Conservation (phyloP, 1,140 invertebrate species). For the Meteorus sp. region DNA sequence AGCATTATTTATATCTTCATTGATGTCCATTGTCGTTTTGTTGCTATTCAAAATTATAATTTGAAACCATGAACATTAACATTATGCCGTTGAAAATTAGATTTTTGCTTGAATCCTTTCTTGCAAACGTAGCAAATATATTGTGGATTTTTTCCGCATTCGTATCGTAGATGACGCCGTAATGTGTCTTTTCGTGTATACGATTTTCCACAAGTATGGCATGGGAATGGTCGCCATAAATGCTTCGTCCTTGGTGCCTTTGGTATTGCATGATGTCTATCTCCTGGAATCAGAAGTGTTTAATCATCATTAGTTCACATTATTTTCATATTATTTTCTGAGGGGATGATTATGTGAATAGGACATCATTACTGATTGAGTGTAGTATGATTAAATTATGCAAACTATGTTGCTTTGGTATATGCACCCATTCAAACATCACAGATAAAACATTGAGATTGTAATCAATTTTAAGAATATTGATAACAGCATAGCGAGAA, state of each 20-base stretch:
- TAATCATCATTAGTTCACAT: not conserved
- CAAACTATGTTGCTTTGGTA: no score
- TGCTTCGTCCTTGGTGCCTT: conserved; percentile 3
- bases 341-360: no score
- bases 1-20: no score
- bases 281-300: conserved; percentile 24
- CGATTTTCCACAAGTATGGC: conserved; percentile 47
- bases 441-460: no score
- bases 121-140: conserved; percentile 55
- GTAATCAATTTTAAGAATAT: no score
- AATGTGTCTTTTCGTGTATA: conserved; percentile 50
- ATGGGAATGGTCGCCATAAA: conserved; percentile 29
- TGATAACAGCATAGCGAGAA: no score
- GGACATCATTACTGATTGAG: no score
- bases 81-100: conserved; percentile 55
- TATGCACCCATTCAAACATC: no score
- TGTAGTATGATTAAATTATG: no score
- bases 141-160: conserved; percentile 55
- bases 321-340: not conserved
- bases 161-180: conserved; percentile 49
- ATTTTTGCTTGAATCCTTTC: conserved; percentile 45
- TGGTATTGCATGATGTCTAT: not conserved
- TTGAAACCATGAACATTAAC: conserved; percentile 37
- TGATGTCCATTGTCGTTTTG: no score
- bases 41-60: conserved; percentile 23